A percentile compares a stretch with the other conserved stretches of the same genome.
Evolutionary conservation across 2,113 vertebrate genomes (phyloP).

Genomic region (Oxygymnocypris stewartii): DNA sequence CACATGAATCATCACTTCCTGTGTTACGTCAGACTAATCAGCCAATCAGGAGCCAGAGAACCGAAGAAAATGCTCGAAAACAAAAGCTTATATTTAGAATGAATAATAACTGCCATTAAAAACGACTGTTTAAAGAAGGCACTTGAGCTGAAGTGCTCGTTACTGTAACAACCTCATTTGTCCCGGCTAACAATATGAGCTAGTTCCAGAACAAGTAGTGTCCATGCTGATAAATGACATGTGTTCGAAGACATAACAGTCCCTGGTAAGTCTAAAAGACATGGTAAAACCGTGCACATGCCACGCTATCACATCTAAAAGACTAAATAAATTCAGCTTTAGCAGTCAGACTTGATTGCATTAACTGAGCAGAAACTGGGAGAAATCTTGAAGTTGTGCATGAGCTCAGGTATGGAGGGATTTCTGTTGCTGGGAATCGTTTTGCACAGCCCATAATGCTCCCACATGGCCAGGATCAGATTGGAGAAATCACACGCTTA

Average conservation of each 20-base stretch:
- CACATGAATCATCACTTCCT: neutral
- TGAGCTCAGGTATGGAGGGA: no score
- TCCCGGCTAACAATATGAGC: neutral
- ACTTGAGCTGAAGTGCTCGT: neutral
- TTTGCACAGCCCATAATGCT: constrained; percentile 22
- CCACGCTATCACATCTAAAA: no score
- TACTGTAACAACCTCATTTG: neutral
- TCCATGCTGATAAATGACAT: neutral
- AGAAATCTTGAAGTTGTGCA: no score
- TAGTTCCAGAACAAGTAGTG: no score
- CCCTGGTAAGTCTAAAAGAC: neutral
- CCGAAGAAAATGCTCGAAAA: neutral
- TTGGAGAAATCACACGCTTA: neutral
- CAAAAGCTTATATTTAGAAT: neutral
- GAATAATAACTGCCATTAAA: neutral
- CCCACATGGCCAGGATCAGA: constrained; percentile 6
- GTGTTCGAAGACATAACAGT: neutral
- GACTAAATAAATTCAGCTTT: neutral
- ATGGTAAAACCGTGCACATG: neutral
- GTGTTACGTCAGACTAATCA: neutral
- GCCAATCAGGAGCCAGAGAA: neutral
- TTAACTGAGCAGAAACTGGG: constrained; percentile 6
- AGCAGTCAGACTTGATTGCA: neutral
- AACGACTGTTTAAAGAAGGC: neutral
- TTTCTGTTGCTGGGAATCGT: constrained; percentile 1